Conservation (phyloP, 2,888 invertebrate genomes). For the Philopedon plagiatum region DNA sequence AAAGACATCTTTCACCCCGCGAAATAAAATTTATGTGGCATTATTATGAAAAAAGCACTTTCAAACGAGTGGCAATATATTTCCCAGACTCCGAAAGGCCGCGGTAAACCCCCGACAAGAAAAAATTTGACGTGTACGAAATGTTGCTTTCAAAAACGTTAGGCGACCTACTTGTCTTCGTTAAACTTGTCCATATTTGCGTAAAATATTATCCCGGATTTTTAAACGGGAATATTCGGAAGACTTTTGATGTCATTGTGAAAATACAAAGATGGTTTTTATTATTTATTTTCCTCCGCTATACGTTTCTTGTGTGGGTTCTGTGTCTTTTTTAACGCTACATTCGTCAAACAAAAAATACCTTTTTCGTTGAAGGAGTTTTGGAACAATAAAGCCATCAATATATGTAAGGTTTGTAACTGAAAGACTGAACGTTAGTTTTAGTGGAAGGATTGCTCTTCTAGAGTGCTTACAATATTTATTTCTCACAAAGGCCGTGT, state of each 20-base stretch:
- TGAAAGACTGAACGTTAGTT: too few relatives aligned
- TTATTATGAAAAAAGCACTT: constrained; percentile 36
- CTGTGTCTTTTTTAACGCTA: too few relatives aligned
- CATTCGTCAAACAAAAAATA: too few relatives aligned
- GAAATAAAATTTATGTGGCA: constrained; percentile 29
- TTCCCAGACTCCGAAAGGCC: constrained; percentile 2
- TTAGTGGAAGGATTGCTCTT: too few relatives aligned
- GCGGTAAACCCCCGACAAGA: constrained; percentile 16
- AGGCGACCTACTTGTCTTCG: constrained; percentile 24
- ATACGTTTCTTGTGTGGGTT: too few relatives aligned
- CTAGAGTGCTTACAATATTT: too few relatives aligned
- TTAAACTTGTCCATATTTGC: constrained; percentile 26
- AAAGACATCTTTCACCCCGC: constrained; percentile 1
- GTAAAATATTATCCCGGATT: constrained; percentile 9
- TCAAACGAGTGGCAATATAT: constrained; percentile 36
- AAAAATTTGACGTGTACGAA: constrained; percentile 37
- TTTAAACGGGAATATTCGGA: neutral
- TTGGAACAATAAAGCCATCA: too few relatives aligned
- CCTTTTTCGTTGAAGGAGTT: too few relatives aligned
- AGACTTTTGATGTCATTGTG: constrained; percentile 6
- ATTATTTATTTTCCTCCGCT: constrained; percentile 6
- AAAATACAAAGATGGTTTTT: neutral
- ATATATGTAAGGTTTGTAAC: too few relatives aligned
- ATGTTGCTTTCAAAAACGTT: constrained; percentile 19
- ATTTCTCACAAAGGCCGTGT: too few relatives aligned